phyloP scores from a whole-genome alignment of 2,888 invertebrate species.

The Terebella lapidaria region DNA sequence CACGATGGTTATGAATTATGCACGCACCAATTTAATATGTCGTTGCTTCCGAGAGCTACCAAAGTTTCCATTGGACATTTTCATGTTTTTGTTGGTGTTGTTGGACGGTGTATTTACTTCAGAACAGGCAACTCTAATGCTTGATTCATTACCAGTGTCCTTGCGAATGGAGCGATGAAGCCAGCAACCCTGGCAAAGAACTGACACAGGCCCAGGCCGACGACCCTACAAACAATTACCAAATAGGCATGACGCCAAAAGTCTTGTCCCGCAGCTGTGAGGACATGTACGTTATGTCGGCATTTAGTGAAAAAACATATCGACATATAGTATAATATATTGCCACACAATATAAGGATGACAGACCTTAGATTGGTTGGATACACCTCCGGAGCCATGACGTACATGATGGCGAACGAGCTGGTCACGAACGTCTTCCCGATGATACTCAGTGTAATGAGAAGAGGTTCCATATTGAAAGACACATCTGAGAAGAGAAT shows the following conservation, averaged over 20 bases:
- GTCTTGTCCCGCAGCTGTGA: not conserved
- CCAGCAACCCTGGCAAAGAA: not conserved
- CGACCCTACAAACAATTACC: not conserved
- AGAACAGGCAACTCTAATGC: too few relatives aligned
- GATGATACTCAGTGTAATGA: not conserved
- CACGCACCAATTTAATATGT: too few relatives aligned
- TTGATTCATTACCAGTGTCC: not conserved
- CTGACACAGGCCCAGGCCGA: not conserved
- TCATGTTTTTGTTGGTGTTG: too few relatives aligned
- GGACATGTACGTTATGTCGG: too few relatives aligned
- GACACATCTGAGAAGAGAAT: not conserved
- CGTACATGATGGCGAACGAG: not conserved
- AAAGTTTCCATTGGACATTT: too few relatives aligned
- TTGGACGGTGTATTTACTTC: too few relatives aligned
- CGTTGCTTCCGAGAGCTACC: too few relatives aligned
- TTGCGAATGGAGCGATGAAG: not conserved
- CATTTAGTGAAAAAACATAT: not conserved
- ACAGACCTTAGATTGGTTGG: not conserved
- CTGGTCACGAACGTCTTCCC: not conserved
- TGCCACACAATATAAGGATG: not conserved
- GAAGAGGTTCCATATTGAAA: not conserved
- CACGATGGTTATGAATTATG: not conserved
- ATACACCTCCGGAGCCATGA: not conserved
- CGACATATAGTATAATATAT: not conserved
- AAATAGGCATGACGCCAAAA: not conserved